Percentiles rank a stretch among this genome's conserved stretches.
These are phyloP conservation scores for Glaucomys volans DNA, from an alignment of 2,113 vertebrate species.

Conservation along the genomic window DNA sequence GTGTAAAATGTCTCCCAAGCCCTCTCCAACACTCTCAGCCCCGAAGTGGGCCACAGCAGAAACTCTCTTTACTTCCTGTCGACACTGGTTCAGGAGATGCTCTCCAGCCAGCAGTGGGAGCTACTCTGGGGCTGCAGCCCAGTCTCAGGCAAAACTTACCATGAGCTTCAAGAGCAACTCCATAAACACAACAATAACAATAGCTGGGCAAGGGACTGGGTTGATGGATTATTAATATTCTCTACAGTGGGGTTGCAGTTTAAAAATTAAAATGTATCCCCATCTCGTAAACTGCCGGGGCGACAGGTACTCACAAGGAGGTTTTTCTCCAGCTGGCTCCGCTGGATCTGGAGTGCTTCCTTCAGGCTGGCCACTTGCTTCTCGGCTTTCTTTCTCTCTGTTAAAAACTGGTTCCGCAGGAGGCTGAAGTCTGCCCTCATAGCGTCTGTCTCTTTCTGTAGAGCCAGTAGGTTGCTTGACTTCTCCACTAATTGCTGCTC, in stretches of 20 bases:
- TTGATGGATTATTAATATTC: not conserved
- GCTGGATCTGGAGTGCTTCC: slow-evolving; percentile 82
- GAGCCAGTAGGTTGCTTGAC: slow-evolving; percentile 78
- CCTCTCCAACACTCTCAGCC: not conserved
- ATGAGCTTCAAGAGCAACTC: not conserved
- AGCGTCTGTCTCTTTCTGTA: slow-evolving; percentile 84
- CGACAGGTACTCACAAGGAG: slow-evolving; percentile 81
- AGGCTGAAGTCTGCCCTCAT: slow-evolving; percentile 83
- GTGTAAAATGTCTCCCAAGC: not conserved
- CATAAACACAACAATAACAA: not conserved
- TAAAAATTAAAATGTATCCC: not conserved
- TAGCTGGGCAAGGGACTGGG: not conserved
- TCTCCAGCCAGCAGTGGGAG: not conserved
- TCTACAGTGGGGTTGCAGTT: not conserved
- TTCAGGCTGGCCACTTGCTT: slow-evolving; percentile 84
- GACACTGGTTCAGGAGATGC: not conserved
- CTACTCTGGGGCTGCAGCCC: not conserved
- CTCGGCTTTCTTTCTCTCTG: slow-evolving; percentile 86
- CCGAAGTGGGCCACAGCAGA: not conserved
- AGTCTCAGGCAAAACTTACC: not conserved
- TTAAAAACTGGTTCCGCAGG: slow-evolving; percentile 83
- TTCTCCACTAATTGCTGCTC: slow-evolving; percentile 84
- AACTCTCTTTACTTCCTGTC: not conserved
- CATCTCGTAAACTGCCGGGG: not conserved
- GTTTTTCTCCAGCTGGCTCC: slow-evolving; percentile 83